phyloP scores from a whole-genome alignment of 1,140 invertebrate genomes.

The Neotoxoptera formosana region DNA sequence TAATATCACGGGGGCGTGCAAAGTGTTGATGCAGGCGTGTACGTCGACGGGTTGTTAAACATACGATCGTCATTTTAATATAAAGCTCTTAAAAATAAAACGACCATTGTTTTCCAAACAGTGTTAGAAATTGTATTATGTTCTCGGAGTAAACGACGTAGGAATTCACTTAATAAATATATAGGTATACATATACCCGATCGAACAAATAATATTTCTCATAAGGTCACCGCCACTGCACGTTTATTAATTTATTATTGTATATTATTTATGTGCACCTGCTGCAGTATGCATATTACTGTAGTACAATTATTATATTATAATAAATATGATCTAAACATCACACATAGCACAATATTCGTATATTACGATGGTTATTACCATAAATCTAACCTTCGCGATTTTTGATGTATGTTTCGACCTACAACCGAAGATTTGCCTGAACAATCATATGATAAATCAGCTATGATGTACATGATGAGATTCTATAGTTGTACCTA shows the following conservation, averaged over 20 bases:
- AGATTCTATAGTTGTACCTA: neutral
- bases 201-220: neutral
- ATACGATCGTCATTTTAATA: neutral
- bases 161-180: neutral
- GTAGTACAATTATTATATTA: too few relatives aligned
- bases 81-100: neutral
- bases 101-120: neutral
- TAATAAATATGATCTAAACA: neutral
- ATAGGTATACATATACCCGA: neutral
- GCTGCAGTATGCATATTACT: too few relatives aligned
- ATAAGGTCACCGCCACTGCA: neutral
- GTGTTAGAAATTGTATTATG: neutral
- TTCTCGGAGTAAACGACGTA: too few relatives aligned
- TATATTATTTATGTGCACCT: too few relatives aligned
- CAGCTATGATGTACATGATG: neutral
- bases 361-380: neutral
- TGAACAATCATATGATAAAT: neutral
- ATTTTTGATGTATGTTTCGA: neutral
- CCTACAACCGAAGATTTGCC: neutral
- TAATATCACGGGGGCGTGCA: neutral
- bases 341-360: too few relatives aligned
- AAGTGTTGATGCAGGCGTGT: neutral
- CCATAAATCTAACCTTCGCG: neutral
- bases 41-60: neutral
- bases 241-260: neutral